These are phyloP conservation scores for Sciurus niger DNA, from an alignment of 2,113 vertebrate genomes.

Conservation along the genomic window DNA sequence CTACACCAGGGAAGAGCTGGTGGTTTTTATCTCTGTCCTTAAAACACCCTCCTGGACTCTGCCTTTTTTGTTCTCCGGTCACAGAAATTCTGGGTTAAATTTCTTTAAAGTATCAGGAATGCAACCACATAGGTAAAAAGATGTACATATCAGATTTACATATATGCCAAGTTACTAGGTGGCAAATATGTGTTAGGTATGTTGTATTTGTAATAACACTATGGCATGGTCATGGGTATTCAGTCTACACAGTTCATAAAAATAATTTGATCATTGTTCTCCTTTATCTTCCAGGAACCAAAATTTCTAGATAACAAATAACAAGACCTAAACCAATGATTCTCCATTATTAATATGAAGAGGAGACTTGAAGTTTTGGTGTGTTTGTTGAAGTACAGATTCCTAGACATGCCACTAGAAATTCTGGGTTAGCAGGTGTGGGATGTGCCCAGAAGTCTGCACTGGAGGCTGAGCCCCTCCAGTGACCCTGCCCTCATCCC, in stretches of 20 bases:
- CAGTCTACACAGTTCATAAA: background rate
- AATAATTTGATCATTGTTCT: background rate
- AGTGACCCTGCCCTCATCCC: no score
- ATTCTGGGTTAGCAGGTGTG: background rate
- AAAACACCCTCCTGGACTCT: background rate
- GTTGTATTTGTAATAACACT: background rate
- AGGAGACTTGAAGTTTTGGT: background rate
- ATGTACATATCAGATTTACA: background rate
- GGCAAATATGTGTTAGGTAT: background rate
- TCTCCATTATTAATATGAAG: background rate
- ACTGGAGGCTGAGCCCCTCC: background rate
- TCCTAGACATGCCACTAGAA: background rate
- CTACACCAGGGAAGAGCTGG: background rate
- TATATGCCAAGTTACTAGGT: background rate
- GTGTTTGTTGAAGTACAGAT: background rate
- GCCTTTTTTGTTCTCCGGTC: background rate
- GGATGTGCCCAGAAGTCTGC: background rate
- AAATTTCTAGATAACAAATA: slow-evolving; percentile 34
- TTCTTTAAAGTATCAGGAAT: background rate
- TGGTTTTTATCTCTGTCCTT: background rate
- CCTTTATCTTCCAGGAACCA: background rate
- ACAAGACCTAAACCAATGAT: background rate
- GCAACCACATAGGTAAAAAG: background rate
- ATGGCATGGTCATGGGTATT: background rate
- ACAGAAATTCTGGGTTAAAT: background rate